A percentile compares a stretch with the other conserved stretches of the same genome.
These are phyloP conservation scores for Hyposmocoma kahamanoa DNA, from an alignment of 1,140 invertebrate genomes.

Conservation along the genomic window DNA sequence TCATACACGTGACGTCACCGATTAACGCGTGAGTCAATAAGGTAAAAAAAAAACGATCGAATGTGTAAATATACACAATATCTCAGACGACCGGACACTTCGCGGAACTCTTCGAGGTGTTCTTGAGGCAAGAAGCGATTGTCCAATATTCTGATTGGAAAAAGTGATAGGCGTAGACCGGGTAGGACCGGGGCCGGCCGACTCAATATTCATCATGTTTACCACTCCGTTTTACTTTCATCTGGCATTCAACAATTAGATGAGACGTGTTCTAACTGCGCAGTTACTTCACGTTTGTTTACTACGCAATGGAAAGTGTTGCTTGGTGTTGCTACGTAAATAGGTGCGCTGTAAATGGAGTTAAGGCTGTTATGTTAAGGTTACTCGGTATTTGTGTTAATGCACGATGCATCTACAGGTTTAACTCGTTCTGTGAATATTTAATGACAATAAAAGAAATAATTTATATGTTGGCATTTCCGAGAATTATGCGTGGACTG, in stretches of 20 bases:
- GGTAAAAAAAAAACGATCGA: constrained; percentile 45
- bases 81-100: not conserved
- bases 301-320: constrained; percentile 23
- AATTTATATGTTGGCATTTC: too few relatives aligned
- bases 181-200: constrained; percentile 10
- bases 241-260: constrained; percentile 10
- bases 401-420: too few relatives aligned
- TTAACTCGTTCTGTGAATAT: too few relatives aligned
- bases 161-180: constrained; percentile 6
- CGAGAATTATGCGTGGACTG: too few relatives aligned
- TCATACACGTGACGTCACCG: constrained; percentile 57
- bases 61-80: constrained; percentile 4
- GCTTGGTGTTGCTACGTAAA: constrained; percentile 1
- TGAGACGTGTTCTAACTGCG: constrained; percentile 9
- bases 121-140: constrained; percentile 4
- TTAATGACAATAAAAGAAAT: too few relatives aligned
- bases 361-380: too few relatives aligned
- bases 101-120: constrained; percentile 4
- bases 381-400: too few relatives aligned
- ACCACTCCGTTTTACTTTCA: constrained; percentile 21
- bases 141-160: constrained; percentile 12
- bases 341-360: not conserved
- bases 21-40: constrained; percentile 51
- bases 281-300: constrained; percentile 6
- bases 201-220: constrained; percentile 21